These are phyloP conservation scores for Drosophila mauritiana DNA, from an alignment of 1,140 invertebrate species.

Conservation along the genomic window DNA sequence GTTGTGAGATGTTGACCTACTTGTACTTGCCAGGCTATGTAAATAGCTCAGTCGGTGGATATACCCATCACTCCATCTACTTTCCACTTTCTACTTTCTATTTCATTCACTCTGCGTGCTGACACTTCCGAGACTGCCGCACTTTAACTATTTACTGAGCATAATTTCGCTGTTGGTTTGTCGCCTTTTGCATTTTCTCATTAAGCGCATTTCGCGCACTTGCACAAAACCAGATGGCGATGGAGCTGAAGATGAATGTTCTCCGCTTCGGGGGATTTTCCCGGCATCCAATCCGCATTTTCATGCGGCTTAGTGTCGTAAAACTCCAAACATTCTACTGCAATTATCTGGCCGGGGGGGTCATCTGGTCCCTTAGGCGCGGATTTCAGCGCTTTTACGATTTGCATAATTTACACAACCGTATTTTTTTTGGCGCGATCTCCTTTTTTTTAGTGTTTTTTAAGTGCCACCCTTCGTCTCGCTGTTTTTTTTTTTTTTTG, in stretches of 20 bases:
- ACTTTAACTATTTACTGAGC: slow-evolving; percentile 71
- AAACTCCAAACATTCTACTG: slow-evolving; percentile 61
- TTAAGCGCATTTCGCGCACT: slow-evolving; percentile 72
- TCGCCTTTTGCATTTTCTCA: slow-evolving; percentile 78
- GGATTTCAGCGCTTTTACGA: slow-evolving; percentile 66
- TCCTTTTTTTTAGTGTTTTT: slow-evolving; percentile 63
- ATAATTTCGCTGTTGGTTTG: slow-evolving; percentile 74
- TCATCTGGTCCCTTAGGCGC: slow-evolving; percentile 60
- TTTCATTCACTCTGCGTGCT: slow-evolving; percentile 1
- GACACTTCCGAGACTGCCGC: slow-evolving; percentile 40
- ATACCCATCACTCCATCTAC: background rate
- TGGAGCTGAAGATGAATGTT: slow-evolving; percentile 64
- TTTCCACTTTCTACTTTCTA: slow-evolving; percentile 1
- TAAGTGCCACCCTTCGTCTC: slow-evolving; percentile 54
- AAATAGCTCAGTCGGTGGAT: slow-evolving; percentile 39
- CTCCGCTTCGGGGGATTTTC: slow-evolving; percentile 38
- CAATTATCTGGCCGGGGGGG: slow-evolving; percentile 62
- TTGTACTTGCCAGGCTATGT: slow-evolving; percentile 54
- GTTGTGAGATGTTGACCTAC: slow-evolving; percentile 62
- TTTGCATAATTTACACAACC: slow-evolving; percentile 74
- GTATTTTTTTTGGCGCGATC: slow-evolving; percentile 11
- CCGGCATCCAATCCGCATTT: background rate
- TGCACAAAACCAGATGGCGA: slow-evolving; percentile 52
- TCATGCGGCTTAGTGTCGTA: slow-evolving; percentile 62
- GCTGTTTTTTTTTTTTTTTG: slow-evolving; percentile 10